Base-by-base conservation (phyloP, 2,797 vertebrate species). In the Microctenopoma lineatum region DNA sequence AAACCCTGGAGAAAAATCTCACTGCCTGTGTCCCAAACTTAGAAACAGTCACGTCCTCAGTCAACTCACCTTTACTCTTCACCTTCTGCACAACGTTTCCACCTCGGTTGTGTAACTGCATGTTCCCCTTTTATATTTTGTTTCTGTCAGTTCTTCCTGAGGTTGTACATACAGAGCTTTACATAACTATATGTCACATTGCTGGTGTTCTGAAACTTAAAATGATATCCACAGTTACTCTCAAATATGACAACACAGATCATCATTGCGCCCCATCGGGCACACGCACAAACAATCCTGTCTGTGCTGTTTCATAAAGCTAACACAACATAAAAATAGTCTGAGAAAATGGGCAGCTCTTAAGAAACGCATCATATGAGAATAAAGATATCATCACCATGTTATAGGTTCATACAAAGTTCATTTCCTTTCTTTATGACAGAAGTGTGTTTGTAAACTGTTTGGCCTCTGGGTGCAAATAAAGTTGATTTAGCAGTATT, bases 401-500 rank as follows among this genome's bases (percentile, higher is more conserved):
- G 12, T 73, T 78, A 85, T 78, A 75, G 77, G 90, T 86, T 92
- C 88, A 87, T 78, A 76, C 64, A 48, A 75, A 89, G 90, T 89
- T 89, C 84, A 84, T 81, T 84, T 86, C 58, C 80, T 88, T 61
- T 74, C 71, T 71, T 73, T 65, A 84, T 69, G 79, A 80, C 69
- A 73, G 36, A 80, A 84, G 77, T 71, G 79, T 79, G 66, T 85
- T 85, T 72, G 71, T 80, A 84, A 89, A 81, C 44, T 38, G 60
- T 85, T 88, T 85, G 73, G 72, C 91, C 84, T 89, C 66, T 74
- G 75, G 89, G 81, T 70, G 47, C 39, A 70, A 80, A 90, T 88
- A 88, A 91, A 88, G 84, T 79, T 80, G 89, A 92, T 92, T 90
- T 90, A 90, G 29, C 73, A 38, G 59, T 89, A 90, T 89, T 89